Evolutionary conservation across 2,113 vertebrate genomes (phyloP).

Genomic region (Sylvietta virens): DNA sequence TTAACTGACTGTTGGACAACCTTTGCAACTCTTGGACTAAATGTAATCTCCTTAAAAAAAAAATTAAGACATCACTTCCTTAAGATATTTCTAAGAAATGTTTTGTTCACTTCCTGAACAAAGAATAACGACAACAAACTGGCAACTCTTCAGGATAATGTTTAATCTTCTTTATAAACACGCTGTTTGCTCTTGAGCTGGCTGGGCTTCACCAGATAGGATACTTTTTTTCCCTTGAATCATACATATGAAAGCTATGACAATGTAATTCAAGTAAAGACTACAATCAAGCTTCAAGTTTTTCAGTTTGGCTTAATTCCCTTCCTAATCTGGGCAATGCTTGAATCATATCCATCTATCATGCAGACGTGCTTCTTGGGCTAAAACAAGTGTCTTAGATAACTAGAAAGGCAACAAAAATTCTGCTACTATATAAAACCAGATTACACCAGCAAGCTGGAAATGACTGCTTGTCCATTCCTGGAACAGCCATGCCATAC

Average conservation of each 20-base stretch:
- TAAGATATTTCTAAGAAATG: background rate
- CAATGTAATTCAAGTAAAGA: background rate
- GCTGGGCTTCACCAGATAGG: background rate
- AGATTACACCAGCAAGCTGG: background rate
- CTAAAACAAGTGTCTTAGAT: background rate
- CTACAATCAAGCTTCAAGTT: background rate
- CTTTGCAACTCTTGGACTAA: background rate
- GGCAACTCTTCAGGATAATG: background rate
- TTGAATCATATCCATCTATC: background rate
- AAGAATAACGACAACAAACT: background rate
- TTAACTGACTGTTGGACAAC: background rate
- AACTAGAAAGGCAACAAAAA: background rate
- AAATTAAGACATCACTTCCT: background rate
- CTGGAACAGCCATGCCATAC: background rate
- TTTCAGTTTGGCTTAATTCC: background rate
- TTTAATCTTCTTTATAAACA: background rate
- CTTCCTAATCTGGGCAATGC: background rate
- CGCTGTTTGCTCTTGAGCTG: background rate
- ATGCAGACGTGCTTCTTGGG: background rate
- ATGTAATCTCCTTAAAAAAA: background rate
- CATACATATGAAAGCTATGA: background rate
- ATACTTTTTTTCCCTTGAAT: background rate
- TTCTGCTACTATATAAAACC: background rate
- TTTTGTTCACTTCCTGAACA: background rate
- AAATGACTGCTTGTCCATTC: background rate